Evolutionary conservation across 2,797 vertebrate genomes (phyloP).

Genomic region (Poecilia picta): DNA sequence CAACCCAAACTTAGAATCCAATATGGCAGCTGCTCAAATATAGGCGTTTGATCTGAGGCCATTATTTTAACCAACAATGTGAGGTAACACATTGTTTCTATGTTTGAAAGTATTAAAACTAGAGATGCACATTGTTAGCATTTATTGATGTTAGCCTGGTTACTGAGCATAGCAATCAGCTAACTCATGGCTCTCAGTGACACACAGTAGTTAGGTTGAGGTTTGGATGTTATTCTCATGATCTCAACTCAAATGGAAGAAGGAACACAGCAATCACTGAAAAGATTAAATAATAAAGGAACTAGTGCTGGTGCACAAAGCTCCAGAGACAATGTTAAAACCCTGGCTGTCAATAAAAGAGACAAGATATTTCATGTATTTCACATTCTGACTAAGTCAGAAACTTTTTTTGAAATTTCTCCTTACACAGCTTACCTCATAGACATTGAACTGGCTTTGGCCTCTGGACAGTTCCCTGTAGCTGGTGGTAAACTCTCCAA

Average conservation of each 20-base stretch:
- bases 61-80: background rate
- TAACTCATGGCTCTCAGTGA: background rate
- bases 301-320: background rate
- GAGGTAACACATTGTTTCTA: background rate
- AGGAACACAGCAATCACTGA: background rate
- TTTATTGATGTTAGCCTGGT: background rate
- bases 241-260: background rate
- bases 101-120: background rate
- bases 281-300: background rate
- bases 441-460: constrained; percentile 95
- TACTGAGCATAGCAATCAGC: background rate
- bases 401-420: no score
- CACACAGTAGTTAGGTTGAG: background rate
- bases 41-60: no score
- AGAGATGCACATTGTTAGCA: background rate
- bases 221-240: no score
- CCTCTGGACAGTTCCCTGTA: constrained; percentile 93
- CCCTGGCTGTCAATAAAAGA: background rate
- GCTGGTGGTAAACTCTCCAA: constrained; percentile 95
- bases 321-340: background rate
- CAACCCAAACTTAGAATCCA: background rate
- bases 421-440: constrained; percentile 83
- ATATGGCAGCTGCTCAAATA: no score
- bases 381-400: background rate
- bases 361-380: background rate